phyloP scores from a whole-genome alignment of 2,888 invertebrate species.

The Hyppa rectilinea region DNA sequence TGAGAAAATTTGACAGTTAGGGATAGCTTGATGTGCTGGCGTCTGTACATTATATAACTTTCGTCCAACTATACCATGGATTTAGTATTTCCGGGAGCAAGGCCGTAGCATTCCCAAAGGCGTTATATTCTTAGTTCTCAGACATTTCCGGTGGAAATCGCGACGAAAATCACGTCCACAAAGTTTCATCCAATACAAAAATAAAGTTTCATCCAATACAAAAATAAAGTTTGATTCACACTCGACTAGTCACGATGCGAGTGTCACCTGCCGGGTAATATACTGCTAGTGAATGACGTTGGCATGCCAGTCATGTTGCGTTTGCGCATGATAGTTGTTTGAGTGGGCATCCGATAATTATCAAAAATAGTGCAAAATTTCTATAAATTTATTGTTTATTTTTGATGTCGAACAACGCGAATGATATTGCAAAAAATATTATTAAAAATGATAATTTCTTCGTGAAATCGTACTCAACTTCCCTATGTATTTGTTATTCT shows the following conservation, averaged over 20 bases:
- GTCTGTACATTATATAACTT: not conserved
- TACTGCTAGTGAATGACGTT: constrained; percentile 16
- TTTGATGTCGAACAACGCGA: not conserved
- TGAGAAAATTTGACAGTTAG: too few species aligned
- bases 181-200: constrained; percentile 15
- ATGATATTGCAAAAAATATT: not conserved
- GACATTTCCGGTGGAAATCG: constrained; percentile 17
- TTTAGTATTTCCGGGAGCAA: not conserved
- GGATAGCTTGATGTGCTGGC: too few species aligned
- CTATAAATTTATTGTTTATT: not conserved
- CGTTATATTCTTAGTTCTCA: constrained; percentile 8
- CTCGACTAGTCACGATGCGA: constrained; percentile 12
- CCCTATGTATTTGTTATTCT: too few species aligned
- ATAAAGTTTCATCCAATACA: constrained; percentile 49
- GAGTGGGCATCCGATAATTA: not conserved
- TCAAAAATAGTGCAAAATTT: constrained; percentile 4
- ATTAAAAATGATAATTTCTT: too few species aligned
- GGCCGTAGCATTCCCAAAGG: not conserved
- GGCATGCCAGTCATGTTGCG: constrained; percentile 11
- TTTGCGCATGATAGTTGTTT: constrained; percentile 2
- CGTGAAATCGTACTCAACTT: too few species aligned
- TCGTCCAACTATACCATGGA: not conserved
- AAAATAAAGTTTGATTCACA: constrained; percentile 49
- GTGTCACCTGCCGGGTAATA: constrained; percentile 20
- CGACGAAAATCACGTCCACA: not conserved